Evolutionary conservation across 2,113 vertebrate genomes (phyloP).

Genomic region (Brachyhypopomus gauderio): DNA sequence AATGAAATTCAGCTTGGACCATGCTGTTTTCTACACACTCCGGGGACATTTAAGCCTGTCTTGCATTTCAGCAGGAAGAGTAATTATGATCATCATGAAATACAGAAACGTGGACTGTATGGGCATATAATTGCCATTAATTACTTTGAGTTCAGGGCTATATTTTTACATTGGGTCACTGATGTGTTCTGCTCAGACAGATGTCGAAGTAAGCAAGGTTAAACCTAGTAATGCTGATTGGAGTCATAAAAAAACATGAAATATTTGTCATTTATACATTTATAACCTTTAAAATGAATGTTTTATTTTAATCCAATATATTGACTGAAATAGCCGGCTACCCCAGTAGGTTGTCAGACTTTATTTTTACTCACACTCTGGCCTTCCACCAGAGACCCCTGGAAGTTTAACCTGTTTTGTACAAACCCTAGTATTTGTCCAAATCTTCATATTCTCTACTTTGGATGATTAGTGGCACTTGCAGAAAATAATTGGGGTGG

Average conservation of each 20-base stretch:
- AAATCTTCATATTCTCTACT: too few species aligned
- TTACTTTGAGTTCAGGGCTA: slow-evolving; percentile 62
- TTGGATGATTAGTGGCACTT: too few species aligned
- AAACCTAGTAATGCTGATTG: neutral
- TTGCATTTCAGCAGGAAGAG: slow-evolving; percentile 62
- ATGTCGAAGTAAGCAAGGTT: neutral
- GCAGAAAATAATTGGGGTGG: too few species aligned
- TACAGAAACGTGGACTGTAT: slow-evolving; percentile 66
- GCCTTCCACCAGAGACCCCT: too few species aligned
- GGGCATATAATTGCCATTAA: slow-evolving; percentile 74
- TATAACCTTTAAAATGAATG: too few species aligned
- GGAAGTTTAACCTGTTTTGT: too few species aligned
- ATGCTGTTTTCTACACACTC: too few species aligned
- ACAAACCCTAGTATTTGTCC: too few species aligned
- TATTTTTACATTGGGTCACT: slow-evolving; percentile 58
- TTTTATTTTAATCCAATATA: too few species aligned
- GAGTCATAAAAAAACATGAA: neutral
- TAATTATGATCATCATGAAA: slow-evolving; percentile 71
- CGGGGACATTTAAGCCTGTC: slow-evolving; percentile 44
- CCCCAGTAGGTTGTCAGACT: too few species aligned
- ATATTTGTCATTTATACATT: neutral
- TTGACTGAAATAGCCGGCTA: too few species aligned
- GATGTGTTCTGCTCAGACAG: slow-evolving; percentile 39
- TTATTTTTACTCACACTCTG: too few species aligned
- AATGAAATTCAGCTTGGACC: neutral